A percentile compares a stretch with the other conserved stretches of the same genome.
phyloP scores from a whole-genome alignment of 2,888 invertebrate genomes.

The Synergus laeviventris region DNA sequence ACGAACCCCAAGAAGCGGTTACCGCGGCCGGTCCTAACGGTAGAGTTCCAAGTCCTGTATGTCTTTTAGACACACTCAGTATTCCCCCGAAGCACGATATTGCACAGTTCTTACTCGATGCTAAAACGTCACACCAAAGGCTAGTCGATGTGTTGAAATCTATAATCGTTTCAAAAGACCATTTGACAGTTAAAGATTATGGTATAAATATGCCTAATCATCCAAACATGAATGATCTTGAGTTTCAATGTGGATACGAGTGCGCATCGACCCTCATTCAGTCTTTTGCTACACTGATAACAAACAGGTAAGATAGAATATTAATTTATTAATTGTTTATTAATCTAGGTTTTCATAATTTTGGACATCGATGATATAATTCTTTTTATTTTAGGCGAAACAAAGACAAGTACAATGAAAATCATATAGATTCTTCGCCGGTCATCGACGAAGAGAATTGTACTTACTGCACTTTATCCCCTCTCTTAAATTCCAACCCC shows the following conservation, averaged over 20 bases:
- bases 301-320: not conserved
- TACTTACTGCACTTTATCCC: slow-evolving; percentile 34
- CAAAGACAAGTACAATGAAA: slow-evolving; percentile 14
- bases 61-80: slow-evolving; percentile 54
- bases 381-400: not conserved
- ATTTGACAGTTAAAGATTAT: slow-evolving; percentile 26
- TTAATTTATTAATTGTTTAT: not conserved
- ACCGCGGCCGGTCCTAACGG: slow-evolving; percentile 50
- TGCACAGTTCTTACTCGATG: slow-evolving; percentile 59
- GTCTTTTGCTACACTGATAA: slow-evolving; percentile 28
- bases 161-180: slow-evolving; percentile 28
- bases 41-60: slow-evolving; percentile 58
- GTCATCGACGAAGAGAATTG: slow-evolving; percentile 33
- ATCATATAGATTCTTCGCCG: not conserved
- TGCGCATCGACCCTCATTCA: slow-evolving; percentile 30
- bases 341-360: not conserved
- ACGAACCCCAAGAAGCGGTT: slow-evolving; percentile 21
- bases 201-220: slow-evolving; percentile 28
- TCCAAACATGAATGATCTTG: slow-evolving; percentile 34
- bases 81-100: slow-evolving; percentile 61
- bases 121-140: slow-evolving; percentile 34
- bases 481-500: slow-evolving; percentile 27
- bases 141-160: slow-evolving; percentile 26
- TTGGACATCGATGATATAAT: not conserved
- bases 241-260: slow-evolving; percentile 36